Evolutionary conservation across 2,797 vertebrate species (phyloP).

Genomic region (Onychomys torridus): DNA sequence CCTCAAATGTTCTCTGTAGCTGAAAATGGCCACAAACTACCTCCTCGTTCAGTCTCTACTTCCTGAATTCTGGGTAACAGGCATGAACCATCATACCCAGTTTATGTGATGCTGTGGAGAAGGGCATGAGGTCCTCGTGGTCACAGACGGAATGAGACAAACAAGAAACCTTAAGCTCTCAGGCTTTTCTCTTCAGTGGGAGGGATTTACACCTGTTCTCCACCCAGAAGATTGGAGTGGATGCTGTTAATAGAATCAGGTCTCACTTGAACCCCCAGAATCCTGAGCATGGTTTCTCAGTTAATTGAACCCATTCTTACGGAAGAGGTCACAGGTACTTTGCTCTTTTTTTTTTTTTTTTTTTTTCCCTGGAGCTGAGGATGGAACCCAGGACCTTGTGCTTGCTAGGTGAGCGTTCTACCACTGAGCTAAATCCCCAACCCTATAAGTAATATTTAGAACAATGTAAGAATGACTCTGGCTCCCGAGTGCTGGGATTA

Average conservation of each 20-base stretch:
- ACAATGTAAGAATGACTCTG: no score
- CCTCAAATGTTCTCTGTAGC: background rate
- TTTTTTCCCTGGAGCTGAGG: no score
- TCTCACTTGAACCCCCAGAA: background rate
- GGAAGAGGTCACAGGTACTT: background rate
- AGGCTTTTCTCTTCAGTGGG: background rate
- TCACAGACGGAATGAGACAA: background rate
- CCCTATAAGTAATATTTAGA: no score
- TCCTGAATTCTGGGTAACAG: background rate
- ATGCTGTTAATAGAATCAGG: background rate
- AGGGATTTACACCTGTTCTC: background rate
- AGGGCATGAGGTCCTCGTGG: background rate
- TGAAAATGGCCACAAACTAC: background rate
- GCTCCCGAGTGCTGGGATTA: no score
- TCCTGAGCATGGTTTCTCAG: background rate
- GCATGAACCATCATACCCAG: background rate
- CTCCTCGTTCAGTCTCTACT: background rate
- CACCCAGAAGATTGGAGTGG: no score
- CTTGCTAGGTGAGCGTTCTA: no score
- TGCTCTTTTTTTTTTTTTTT: no score
- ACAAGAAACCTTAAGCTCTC: background rate
- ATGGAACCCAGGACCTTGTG: no score
- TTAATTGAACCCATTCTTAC: background rate
- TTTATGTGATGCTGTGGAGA: background rate
- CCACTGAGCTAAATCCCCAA: no score